Base-by-base conservation (phyloP, 2,113 vertebrate genomes). In the Lagopus leucura region DNA sequence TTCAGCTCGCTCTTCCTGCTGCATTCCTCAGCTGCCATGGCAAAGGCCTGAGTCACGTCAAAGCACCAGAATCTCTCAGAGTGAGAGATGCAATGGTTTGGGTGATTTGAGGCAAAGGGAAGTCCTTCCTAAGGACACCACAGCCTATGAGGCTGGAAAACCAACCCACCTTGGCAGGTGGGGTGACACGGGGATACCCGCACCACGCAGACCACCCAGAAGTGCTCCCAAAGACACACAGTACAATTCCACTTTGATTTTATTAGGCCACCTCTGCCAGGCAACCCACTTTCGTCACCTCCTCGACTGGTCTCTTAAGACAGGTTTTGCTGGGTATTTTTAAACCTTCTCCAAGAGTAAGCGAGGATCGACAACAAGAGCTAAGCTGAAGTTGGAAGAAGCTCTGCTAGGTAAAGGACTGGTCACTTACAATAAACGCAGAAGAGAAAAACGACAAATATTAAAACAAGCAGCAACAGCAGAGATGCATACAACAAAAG, bases 1-100 rank as follows among this genome's bases (percentile, higher is more conserved):
- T 94, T 76, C 82, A 86, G 43, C 93, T 88, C 79, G 81, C 88
- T 83, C 95, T 94, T 95, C 70, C 88, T 1, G 54, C 58, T 67
- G 89, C 7, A 6, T 83, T 95, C 84, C 89, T 95, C 87, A 78
- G 91, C 84, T 58, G 94, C 72, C 61, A 77, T 13, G 63, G 93
- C 89, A 94, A 76, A 93, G 77, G 81, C 93, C 93, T 11, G 4
- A 21, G 67, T 69, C 65, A 52, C 11, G 40, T 89, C 85, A 95
- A n/a, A 95, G 65, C 92, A 95, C 67, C 96, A 92, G 86, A 86
- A 89, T 79, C 82, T 93, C 91, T 73, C 94, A 85, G 85, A 92
- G 95, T 94, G 95, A 95, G 85, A 87, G 87, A 93, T 75, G 6
- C 0, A 72, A 88, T 85, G 84, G 89, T 85, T 91, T 89, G 22